Percentiles rank a stretch among this genome's conserved stretches.
phyloP scores from a whole-genome alignment of 2,797 vertebrate species.

The Adelosebastes latens region DNA sequence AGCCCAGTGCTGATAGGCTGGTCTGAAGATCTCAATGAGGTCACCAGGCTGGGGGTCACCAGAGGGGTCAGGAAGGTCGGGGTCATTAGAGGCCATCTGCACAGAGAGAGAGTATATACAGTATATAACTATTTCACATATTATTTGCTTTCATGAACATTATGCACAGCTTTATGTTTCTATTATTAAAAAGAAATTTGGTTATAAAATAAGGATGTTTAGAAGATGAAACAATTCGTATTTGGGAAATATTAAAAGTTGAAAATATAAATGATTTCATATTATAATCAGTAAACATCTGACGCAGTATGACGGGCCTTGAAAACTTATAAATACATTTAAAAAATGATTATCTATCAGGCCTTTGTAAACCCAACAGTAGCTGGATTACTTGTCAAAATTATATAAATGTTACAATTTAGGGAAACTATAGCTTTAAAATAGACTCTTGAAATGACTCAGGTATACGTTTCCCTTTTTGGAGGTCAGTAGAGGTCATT shows the following conservation, averaged over 20 bases:
- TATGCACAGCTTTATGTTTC: neutral
- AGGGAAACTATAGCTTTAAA: neutral
- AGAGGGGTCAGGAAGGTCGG: slow-evolving; percentile 74
- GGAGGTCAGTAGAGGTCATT: slow-evolving; percentile 11
- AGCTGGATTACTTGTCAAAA: neutral
- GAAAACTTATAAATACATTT: neutral
- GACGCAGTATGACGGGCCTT: neutral
- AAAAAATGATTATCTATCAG: neutral
- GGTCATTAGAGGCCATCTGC: slow-evolving; percentile 87
- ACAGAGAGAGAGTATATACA: neutral
- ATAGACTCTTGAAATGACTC: neutral
- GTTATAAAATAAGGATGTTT: neutral
- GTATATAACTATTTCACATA: neutral
- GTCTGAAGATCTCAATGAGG: slow-evolving; percentile 94
- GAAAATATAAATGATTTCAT: neutral
- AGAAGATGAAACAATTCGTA: neutral
- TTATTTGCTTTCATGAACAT: neutral
- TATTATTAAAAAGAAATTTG: neutral
- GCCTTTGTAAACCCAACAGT: neutral
- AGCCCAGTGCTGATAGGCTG: slow-evolving; percentile 94
- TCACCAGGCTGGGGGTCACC: slow-evolving; percentile 90
- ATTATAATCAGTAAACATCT: neutral
- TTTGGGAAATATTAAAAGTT: neutral
- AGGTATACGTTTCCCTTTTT: neutral
- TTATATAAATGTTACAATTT: neutral